Evolutionary conservation across 1,140 invertebrate genomes (phyloP).

Genomic region (Gryon sp.): DNA sequence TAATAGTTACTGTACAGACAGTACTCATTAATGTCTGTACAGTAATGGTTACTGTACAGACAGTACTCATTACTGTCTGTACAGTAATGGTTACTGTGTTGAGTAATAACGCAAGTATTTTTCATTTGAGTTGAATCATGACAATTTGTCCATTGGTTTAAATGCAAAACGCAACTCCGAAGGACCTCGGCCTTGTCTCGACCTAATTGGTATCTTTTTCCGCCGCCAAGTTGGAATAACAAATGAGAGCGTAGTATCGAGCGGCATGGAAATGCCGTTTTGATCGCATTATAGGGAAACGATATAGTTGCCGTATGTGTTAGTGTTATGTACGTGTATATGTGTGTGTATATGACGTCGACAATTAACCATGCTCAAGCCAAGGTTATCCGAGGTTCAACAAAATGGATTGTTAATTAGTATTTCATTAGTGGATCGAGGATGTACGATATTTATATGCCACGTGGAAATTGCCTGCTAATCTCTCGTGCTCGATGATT

Average conservation of each 20-base stretch:
- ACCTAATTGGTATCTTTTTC: slow-evolving; percentile 32
- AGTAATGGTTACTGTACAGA: too few species aligned
- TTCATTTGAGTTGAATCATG: not conserved
- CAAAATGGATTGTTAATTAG: slow-evolving; percentile 11
- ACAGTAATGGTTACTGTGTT: too few species aligned
- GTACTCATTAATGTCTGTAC: too few species aligned
- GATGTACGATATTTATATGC: not conserved
- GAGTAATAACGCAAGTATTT: not conserved
- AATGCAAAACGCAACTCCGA: slow-evolving; percentile 1
- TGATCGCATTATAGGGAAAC: slow-evolving; percentile 31
- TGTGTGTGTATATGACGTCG: slow-evolving; percentile 1
- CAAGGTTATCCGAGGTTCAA: slow-evolving; percentile 18
- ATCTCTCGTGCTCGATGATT: too few species aligned
- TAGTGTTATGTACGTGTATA: too few species aligned
- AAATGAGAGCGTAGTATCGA: slow-evolving; percentile 14
- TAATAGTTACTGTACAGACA: too few species aligned
- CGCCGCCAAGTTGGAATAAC: slow-evolving; percentile 8
- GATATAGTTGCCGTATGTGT: too few species aligned
- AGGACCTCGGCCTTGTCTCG: slow-evolving; percentile 38
- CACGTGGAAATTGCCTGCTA: too few species aligned
- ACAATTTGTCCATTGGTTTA: slow-evolving; percentile 1
- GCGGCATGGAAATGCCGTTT: slow-evolving; percentile 17
- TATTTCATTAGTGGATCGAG: slow-evolving; percentile 5
- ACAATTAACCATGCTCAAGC: slow-evolving; percentile 21
- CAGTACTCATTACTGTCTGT: too few species aligned